Conservation (phyloP, 2,888 invertebrate genomes). For the Stenotaenia linearis region DNA sequence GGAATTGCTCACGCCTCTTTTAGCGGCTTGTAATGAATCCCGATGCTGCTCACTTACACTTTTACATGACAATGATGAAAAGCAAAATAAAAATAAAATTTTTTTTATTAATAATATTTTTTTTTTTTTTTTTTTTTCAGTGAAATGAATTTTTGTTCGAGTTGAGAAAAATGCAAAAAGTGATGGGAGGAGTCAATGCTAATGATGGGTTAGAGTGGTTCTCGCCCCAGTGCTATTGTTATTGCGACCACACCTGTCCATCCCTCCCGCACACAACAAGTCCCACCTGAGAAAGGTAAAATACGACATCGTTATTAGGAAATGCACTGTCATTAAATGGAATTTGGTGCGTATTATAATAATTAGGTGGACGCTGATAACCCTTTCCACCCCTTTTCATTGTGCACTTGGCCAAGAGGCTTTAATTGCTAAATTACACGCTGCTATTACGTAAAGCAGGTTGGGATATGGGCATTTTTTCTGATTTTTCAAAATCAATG, state of each 20-base stretch:
- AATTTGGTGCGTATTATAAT: conserved; percentile 7
- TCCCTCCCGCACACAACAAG: conserved; percentile 4
- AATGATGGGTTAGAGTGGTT: background rate
- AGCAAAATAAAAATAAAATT: background rate
- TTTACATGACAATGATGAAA: background rate
- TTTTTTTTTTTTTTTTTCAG: background rate
- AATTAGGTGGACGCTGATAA: conserved; percentile 15
- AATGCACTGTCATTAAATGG: conserved; percentile 15
- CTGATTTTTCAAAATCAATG: too few species aligned
- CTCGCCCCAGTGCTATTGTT: background rate
- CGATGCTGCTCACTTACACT: background rate
- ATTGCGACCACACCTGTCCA: conserved; percentile 4
- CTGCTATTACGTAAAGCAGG: background rate
- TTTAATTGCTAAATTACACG: conserved; percentile 19
- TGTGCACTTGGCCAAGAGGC: conserved; percentile 15
- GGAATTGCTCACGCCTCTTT: conserved; percentile 2
- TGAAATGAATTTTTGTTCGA: too few species aligned
- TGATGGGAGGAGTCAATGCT: background rate
- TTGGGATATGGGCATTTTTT: background rate
- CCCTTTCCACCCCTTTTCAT: conserved; percentile 9
- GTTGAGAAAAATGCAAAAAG: background rate
- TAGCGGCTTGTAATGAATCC: background rate
- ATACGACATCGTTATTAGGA: background rate
- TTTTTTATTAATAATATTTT: background rate
- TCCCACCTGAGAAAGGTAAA: conserved; percentile 6